Evolutionary conservation across 2,797 vertebrate species (phyloP), one percentile per base, ranked within the genome.

Genomic region (Coendou prehensilis): DNA sequence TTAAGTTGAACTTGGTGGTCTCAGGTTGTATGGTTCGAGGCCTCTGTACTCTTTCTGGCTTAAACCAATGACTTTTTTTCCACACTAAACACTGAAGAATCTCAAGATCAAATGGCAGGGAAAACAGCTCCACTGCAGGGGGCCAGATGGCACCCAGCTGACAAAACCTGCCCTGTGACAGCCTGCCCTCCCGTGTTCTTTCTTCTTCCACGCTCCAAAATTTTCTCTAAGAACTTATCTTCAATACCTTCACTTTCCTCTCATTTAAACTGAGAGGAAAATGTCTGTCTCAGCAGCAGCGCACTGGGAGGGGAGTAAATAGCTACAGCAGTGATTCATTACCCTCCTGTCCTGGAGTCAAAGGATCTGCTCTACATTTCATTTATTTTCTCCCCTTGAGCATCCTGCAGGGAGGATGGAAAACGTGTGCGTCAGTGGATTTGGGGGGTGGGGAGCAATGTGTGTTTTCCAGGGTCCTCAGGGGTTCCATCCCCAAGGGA

Each of bases 71-170:
- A 45, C 71, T 47, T 13, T n/a, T 47, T 13, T 78, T 88, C 79
- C 73, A 92, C 61, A 63, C 78, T 73, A 59, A 95, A 91, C 37
- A 26, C 54, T 10, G 76, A 59, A 37, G 76, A 92, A 47, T 33
- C 56, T 80, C 45, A 57, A 85, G 84, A 69, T 47, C 93, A 87
- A 67, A 93, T 57, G n/a, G 61, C 76, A 83, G 52, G 54, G 67
- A 61, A 56, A 81, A 67, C 82, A 79, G 33, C 41, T 69, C 87
- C 59, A 20, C 37, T 1, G 1, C 0, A 1, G 14, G 52, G 2
- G 56, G n/a, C 84, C 63, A 26, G 79, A 75, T 9, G 41, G 61
- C 61, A 14, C 2, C 1, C 10, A 50, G 33, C 7, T 57, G 67
- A 73, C 57, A 93, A 54, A 91, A 45, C 30, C 28, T 33, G 57